phyloP scores from a whole-genome alignment of 1,140 invertebrate species.

The Choristoneura fumiferana region DNA sequence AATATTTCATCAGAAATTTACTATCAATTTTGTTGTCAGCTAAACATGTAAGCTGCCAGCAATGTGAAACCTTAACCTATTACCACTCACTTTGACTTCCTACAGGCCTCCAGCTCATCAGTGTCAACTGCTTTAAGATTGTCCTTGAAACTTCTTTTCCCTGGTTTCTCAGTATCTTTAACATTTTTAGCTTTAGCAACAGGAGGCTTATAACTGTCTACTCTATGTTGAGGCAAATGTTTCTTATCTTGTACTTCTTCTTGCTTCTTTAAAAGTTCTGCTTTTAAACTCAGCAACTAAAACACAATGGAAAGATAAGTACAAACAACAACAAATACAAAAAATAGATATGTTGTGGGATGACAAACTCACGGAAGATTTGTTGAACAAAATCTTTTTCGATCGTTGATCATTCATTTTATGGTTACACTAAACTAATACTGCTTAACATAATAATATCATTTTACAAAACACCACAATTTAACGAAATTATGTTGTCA shows the following conservation, averaged over 20 bases:
- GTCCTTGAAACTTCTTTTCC: constrained; percentile 55
- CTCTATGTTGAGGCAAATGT: constrained; percentile 64
- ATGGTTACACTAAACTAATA: background rate
- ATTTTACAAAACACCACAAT: no score
- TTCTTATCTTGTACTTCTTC: constrained; percentile 85
- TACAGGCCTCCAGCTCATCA: constrained; percentile 75
- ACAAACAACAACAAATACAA: background rate
- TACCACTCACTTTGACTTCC: constrained; percentile 80
- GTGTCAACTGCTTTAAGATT: constrained; percentile 74
- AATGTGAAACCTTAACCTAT: constrained; percentile 1
- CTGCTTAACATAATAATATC: background rate
- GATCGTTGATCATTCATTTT: constrained; percentile 62
- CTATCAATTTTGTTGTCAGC: no score
- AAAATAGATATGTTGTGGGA: no score
- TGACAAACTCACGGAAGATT: constrained; percentile 60
- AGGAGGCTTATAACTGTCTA: constrained; percentile 61
- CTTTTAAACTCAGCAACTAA: constrained; percentile 84
- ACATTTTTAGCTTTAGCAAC: constrained; percentile 27
- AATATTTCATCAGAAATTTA: no score
- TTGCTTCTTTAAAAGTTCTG: constrained; percentile 88
- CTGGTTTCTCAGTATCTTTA: constrained; percentile 39
- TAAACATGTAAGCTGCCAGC: no score
- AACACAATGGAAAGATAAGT: constrained; percentile 41
- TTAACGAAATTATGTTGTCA: no score
- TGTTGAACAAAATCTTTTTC: constrained; percentile 72